Evolutionary conservation across 2,113 vertebrate genomes (phyloP).

Genomic region (Herpetotheres cachinnans): DNA sequence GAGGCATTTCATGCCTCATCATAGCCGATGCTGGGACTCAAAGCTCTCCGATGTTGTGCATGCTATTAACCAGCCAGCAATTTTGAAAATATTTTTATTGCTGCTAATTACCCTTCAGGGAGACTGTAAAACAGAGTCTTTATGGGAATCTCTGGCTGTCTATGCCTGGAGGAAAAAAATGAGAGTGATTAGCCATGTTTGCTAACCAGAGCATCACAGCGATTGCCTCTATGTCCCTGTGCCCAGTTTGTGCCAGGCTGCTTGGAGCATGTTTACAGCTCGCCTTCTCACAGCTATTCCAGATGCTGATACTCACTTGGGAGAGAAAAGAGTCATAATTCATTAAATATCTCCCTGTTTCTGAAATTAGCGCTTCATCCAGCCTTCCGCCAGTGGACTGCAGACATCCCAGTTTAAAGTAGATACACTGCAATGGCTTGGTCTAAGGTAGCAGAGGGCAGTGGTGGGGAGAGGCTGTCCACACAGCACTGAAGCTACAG

Average conservation of each 20-base stretch:
- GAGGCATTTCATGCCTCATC: background rate
- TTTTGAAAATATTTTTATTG: constrained; percentile 23
- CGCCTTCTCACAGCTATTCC: background rate
- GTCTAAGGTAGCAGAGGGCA: background rate
- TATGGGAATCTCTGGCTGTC: background rate
- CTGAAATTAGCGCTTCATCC: background rate
- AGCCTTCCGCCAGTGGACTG: background rate
- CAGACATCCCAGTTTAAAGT: background rate
- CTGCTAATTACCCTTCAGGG: constrained; percentile 39
- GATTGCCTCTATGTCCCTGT: background rate
- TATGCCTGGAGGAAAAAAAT: constrained; percentile 5
- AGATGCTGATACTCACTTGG: background rate
- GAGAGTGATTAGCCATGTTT: background rate
- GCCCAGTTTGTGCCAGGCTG: background rate
- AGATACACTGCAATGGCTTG: background rate
- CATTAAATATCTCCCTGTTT: background rate
- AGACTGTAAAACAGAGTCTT: constrained; percentile 19
- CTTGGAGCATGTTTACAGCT: background rate
- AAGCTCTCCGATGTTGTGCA: background rate
- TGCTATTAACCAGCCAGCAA: background rate
- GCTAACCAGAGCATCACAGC: background rate
- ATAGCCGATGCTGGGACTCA: background rate
- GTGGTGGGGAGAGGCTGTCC: background rate
- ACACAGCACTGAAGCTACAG: background rate
- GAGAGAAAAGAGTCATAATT: background rate